Evolutionary conservation across 2,113 vertebrate genomes (phyloP).

Genomic region (Porphyrio hochstetteri): DNA sequence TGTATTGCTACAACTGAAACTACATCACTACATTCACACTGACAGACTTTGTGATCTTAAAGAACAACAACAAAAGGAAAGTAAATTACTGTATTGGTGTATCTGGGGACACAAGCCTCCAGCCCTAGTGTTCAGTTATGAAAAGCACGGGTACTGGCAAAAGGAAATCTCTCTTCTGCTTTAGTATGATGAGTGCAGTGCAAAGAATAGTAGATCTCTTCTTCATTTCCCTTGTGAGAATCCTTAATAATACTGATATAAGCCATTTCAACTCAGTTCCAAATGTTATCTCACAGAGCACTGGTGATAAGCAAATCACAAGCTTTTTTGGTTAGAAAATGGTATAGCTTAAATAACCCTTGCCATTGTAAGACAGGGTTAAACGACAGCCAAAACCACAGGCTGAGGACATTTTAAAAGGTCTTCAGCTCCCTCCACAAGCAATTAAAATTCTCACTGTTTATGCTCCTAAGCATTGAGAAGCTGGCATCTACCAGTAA

Average conservation of each 20-base stretch:
- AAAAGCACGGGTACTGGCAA: neutral
- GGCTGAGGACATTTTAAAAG: neutral
- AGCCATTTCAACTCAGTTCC: neutral
- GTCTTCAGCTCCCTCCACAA: neutral
- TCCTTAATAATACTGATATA: neutral
- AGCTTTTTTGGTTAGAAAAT: neutral
- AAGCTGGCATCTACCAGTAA: neutral
- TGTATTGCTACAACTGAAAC: neutral
- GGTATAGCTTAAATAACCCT: neutral
- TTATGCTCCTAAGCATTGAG: neutral
- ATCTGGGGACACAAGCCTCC: neutral
- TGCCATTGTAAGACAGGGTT: neutral
- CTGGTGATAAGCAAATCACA: neutral
- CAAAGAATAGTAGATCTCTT: neutral
- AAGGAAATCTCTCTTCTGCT: neutral
- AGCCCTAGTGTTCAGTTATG: neutral
- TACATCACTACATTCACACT: neutral
- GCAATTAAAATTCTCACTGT: neutral
- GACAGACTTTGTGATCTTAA: neutral
- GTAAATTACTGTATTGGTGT: neutral
- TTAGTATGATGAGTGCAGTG: neutral
- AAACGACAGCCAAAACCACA: neutral
- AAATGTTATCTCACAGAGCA: neutral
- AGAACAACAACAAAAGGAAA: neutral
- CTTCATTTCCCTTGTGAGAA: neutral